Conservation (phyloP, 2,797 vertebrate species). For the Vultur gryphus region DNA sequence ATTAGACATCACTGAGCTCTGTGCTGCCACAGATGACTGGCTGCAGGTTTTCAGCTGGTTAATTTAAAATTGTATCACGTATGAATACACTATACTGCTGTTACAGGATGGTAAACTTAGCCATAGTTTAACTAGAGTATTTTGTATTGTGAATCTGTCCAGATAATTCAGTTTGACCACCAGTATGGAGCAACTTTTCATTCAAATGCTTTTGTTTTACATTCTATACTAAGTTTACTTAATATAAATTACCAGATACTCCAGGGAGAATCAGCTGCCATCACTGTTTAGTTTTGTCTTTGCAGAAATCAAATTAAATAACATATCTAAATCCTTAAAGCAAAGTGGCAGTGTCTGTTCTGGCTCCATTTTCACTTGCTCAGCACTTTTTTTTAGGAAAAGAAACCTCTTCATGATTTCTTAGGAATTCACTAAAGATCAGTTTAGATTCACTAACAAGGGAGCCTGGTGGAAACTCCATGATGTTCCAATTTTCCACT, state of each 20-base stretch:
- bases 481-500: slow-evolving; percentile 67
- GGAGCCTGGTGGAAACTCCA: slow-evolving; percentile 42
- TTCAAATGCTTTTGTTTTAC: slow-evolving; percentile 29
- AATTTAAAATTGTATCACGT: not conserved
- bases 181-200: not conserved
- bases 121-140: not conserved
- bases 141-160: not conserved
- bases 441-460: slow-evolving; percentile 52
- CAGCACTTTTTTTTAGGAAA: slow-evolving; percentile 30
- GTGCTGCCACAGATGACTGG: not conserved
- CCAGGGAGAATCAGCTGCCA: slow-evolving; percentile 15
- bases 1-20: not conserved
- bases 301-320: slow-evolving; percentile 42
- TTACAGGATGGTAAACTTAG: not conserved
- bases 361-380: slow-evolving; percentile 52
- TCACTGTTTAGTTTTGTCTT: slow-evolving; percentile 43
- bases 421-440: slow-evolving; percentile 55
- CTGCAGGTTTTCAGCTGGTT: not conserved
- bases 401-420: slow-evolving; percentile 46
- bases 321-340: slow-evolving; percentile 15
- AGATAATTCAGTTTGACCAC: not conserved
- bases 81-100: not conserved
- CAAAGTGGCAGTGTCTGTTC: slow-evolving; percentile 39
- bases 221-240: slow-evolving; percentile 9
- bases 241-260: slow-evolving; percentile 10